Evolutionary conservation across 2,113 vertebrate species (phyloP), one percentile per base, ranked within the genome.

Genomic region (Fregata magnificens): DNA sequence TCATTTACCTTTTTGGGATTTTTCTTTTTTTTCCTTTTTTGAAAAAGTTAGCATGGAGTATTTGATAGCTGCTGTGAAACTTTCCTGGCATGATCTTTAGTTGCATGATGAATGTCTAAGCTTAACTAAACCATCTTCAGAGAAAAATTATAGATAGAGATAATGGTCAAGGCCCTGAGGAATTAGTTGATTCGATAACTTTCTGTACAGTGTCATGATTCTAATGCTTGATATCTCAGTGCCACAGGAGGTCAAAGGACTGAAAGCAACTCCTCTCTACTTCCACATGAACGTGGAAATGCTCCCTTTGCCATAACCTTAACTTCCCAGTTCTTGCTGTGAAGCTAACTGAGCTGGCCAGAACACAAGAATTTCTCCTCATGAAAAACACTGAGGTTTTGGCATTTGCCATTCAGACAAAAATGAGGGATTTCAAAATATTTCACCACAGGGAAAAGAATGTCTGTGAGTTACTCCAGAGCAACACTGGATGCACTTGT

Each of bases 401-500:
- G 93, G 93, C 92, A 77, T 96, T 96, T 96, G 40, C 49, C 90
- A 93, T 96, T 91, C 90, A 94, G 82, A 94, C 59, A 94, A 89
- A 95, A 94, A 91, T 66, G 52, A 96, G 70, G 9, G 58, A 91
- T 96, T 95, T 96, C 77, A 96, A 94, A 97, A 85, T 91, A 76
- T 79, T 89, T 87, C 58, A 96, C 90, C 90, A 80, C 84, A 87
- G 70, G 86, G 84, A 87, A 80, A 96, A 93, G 89, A 91, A 94
- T 82, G 84, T 90, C 95, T 93, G 50, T 50, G 56, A 93, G 84
- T 67, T 87, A 91, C 52, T 88, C 81, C 87, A 94, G 49, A 90
- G 66, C 36, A 93, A 53, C 62, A 63, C 49, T 82, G 86, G 82
- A 50, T 84, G 53, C 73, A 82, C 87, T 93, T 87, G 91, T 90